Evolutionary conservation across 2,113 vertebrate species (phyloP), one percentile per base, ranked within the genome.

Genomic region (Empidonax traillii): DNA sequence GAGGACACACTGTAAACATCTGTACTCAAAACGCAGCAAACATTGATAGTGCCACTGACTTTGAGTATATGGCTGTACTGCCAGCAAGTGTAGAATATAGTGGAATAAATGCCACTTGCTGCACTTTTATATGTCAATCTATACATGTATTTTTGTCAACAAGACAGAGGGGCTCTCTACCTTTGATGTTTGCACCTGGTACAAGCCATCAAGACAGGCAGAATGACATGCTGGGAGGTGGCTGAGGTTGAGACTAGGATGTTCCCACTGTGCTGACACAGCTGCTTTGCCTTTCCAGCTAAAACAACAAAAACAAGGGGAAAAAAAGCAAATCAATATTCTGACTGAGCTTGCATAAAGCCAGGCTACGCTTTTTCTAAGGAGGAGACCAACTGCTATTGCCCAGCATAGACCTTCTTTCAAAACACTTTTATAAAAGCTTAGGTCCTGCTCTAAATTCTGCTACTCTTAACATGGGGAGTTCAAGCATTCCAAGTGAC

Each of bases 401-500:
- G 52, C 13, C 22, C 49, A 82, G 18, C 15, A 44, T 5, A 25
- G 1, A 28, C 14, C 13, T 71, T 47, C 27, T 75, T 61, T 35
- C 51, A 39, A 41, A 85, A 46, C 12, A 23, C 28, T 43, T 62
- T 5, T 35, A 37, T 41, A 44, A 56, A 86, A 55, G 5, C 30
- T 15, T 2, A 39, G 5, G 41, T 63, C 23, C 47, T 81, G 28
- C 33, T 87, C n/a, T 10, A 41, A 72, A 39, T 31, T 87, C 61
- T 44, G 30, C 28, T 75, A 44, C 30, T 51, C 22, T 27, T 61
- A 56, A 47, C 19, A 19, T 0, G 0, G 52, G 21, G 51, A 30
- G 13, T 59, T 77, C 82, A 61, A 78, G 52, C 14, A 12, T 65
- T 77, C 44, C 55, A 11, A 1, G 5, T 75, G 16, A 37, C 17